Percentiles rank a stretch among this genome's conserved stretches.
Conservation (phyloP, 2,888 invertebrate species). For the Magallana nippona region DNA sequence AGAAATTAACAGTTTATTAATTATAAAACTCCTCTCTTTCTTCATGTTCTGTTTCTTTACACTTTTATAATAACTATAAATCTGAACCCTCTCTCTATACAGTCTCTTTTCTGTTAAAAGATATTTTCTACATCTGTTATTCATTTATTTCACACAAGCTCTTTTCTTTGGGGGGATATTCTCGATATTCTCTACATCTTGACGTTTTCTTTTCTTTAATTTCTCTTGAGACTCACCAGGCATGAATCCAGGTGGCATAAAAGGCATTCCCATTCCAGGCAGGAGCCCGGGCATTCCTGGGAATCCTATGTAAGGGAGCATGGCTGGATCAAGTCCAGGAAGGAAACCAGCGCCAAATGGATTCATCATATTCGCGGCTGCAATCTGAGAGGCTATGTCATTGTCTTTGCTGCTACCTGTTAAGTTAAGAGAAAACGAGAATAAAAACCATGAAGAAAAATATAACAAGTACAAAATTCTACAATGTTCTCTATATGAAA, state of each 20-base stretch:
- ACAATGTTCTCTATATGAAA: not conserved
- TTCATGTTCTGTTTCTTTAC: no score
- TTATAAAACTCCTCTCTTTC: no score
- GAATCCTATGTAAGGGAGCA: slow-evolving; percentile 80
- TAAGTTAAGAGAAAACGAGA: not conserved
- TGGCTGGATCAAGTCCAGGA: slow-evolving; percentile 74
- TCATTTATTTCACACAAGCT: not conserved
- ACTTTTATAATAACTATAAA: no score
- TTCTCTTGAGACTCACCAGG: slow-evolving; percentile 69
- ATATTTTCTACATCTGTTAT: not conserved
- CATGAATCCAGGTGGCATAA: slow-evolving; percentile 82
- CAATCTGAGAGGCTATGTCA: slow-evolving; percentile 30
- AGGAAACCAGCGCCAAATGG: slow-evolving; percentile 71
- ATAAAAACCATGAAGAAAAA: not conserved
- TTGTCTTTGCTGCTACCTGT: slow-evolving; percentile 51
- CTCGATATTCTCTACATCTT: slow-evolving; percentile 25
- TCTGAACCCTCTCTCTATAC: no score
- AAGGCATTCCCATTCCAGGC: slow-evolving; percentile 79
- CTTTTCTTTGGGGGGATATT: not conserved
- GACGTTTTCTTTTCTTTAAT: not conserved
- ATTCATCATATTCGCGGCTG: slow-evolving; percentile 62
- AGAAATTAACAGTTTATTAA: no score
- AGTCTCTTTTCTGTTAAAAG: no score
- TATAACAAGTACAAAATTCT: not conserved
- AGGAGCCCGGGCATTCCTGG: slow-evolving; percentile 78